phyloP scores from a whole-genome alignment of 2,113 vertebrate genomes.

The Chionis minor region DNA sequence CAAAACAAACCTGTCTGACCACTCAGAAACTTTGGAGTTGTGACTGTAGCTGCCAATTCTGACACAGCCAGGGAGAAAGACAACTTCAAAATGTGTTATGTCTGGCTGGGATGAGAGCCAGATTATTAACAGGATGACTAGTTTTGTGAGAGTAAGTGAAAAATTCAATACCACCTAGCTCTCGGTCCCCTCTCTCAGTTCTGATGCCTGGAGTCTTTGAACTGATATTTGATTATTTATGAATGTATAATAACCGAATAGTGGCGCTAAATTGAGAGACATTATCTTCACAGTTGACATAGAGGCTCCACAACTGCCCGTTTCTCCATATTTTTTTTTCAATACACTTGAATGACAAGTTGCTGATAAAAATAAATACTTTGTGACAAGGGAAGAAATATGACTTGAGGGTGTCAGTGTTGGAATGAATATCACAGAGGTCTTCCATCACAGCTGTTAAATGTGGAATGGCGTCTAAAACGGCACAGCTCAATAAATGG shows the following conservation, averaged over 20 bases:
- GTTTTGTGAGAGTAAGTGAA: constrained; percentile 14
- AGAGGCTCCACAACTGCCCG: background rate
- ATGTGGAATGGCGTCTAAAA: constrained; percentile 62
- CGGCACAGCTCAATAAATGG: constrained; percentile 33
- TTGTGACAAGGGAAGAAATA: constrained; percentile 75
- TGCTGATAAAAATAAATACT: constrained; percentile 76
- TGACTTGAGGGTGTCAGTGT: constrained; percentile 50
- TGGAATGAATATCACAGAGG: constrained; percentile 55
- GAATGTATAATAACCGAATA: constrained; percentile 4
- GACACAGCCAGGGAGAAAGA: background rate
- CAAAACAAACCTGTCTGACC: background rate
- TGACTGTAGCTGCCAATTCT: background rate
- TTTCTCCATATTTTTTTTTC: constrained; percentile 10
- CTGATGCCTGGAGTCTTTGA: background rate
- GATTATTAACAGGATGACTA: constrained; percentile 46
- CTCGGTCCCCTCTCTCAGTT: background rate
- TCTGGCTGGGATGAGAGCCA: constrained; percentile 22
- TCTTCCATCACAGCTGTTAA: constrained; percentile 53
- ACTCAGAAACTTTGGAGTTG: background rate
- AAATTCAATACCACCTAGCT: constrained; percentile 2
- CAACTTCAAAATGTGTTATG: constrained; percentile 13
- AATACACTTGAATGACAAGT: constrained; percentile 67
- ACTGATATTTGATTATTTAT: constrained; percentile 34
- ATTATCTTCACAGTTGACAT: background rate
- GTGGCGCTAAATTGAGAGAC: background rate